These are phyloP conservation scores for Nylanderia fulva DNA, from an alignment of 1,140 invertebrate species.

Conservation along the genomic window DNA sequence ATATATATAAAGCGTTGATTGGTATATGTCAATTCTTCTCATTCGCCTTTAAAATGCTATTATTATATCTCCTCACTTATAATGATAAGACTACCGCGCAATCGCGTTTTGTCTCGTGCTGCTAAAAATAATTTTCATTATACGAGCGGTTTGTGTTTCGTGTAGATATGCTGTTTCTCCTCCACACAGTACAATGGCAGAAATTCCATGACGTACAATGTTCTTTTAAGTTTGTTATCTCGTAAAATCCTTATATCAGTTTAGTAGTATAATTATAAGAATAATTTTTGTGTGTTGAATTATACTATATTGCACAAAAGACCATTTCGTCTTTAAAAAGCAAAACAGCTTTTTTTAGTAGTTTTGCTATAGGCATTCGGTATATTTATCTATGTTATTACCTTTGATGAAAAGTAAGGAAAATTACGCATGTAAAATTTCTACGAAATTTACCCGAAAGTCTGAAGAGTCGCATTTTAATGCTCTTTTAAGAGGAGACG, in stretches of 20 bases:
- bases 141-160: constrained; percentile 37
- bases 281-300: constrained; percentile 71
- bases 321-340: constrained; percentile 4
- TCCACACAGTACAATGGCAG: constrained; percentile 70
- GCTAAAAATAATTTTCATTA: constrained; percentile 27
- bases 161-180: constrained; percentile 66
- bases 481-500: background rate
- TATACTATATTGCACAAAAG: constrained; percentile 40
- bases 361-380: constrained; percentile 65
- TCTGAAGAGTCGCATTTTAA: constrained; percentile 39
- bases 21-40: constrained; percentile 24
- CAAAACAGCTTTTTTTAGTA: constrained; percentile 22
- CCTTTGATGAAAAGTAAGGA: constrained; percentile 47
- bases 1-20: constrained; percentile 41
- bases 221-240: constrained; percentile 48
- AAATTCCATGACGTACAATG: constrained; percentile 60
- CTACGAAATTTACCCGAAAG: background rate
- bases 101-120: constrained; percentile 1
- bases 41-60: constrained; percentile 25
- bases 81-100: constrained; percentile 14
- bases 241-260: constrained; percentile 44
- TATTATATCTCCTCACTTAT: background rate
- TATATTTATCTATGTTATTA: constrained; percentile 58
- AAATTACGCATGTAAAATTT: background rate
- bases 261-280: constrained; percentile 70